Evolutionary conservation across 1,140 invertebrate species (phyloP).

Genomic region (Cotesia glomerata): DNA sequence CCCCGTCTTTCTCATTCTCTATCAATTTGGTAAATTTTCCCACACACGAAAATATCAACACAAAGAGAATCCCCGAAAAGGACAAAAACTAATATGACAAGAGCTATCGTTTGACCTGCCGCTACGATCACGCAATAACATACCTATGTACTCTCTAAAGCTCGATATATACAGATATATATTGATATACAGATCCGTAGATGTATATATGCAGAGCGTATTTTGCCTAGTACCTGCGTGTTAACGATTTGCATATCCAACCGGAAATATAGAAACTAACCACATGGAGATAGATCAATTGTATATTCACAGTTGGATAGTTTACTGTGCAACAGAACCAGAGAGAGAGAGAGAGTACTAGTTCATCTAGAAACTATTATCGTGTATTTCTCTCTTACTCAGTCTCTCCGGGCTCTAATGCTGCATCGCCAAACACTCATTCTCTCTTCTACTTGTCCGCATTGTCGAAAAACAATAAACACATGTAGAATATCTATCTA

Average conservation of each 20-base stretch:
- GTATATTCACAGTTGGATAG: constrained; percentile 6
- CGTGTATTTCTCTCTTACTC: background rate
- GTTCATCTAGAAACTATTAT: background rate
- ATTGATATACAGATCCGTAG: background rate
- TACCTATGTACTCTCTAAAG: too few relatives aligned
- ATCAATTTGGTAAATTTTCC: background rate
- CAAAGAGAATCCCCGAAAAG: background rate
- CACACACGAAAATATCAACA: background rate
- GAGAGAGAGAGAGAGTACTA: background rate
- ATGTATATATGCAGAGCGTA: background rate
- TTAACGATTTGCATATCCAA: constrained; percentile 10
- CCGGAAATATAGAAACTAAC: constrained; percentile 17
- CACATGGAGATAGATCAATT: background rate
- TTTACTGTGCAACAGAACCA: background rate
- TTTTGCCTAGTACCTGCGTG: background rate
- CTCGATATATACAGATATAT: constrained; percentile 9
- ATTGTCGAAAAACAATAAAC: too few relatives aligned
- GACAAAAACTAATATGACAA: background rate
- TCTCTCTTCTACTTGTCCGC: too few relatives aligned
- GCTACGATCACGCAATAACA: constrained; percentile 4
- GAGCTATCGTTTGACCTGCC: constrained; percentile 19
- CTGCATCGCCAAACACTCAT: too few relatives aligned
- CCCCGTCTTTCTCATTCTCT: background rate
- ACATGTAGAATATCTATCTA: too few relatives aligned
- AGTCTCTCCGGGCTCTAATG: too few relatives aligned